Base-by-base conservation (phyloP, 2,113 vertebrate species). In the Aphelocoma coerulescens region DNA sequence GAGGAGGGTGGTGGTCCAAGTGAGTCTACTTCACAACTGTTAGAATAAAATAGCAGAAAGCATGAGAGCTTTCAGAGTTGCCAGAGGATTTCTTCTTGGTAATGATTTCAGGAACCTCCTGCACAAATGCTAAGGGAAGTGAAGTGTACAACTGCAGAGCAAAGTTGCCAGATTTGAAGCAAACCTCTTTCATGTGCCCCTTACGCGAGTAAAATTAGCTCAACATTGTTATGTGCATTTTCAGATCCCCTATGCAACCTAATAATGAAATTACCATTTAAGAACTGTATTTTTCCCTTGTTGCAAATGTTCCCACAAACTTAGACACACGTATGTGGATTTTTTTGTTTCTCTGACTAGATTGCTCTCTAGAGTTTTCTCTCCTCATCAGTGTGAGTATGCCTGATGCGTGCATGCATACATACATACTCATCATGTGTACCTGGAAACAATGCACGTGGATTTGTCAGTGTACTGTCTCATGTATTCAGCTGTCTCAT, bases 271-370 rank as follows among this genome's bases (percentile, higher is more conserved):
- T 81, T 66, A 48, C 27, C 26, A 35, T 87, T 76, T 49, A 91
- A 49, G 27, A 51, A 10, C 26, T 86, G 8, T 22, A 79, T 80
- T 73, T 79, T 63, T n/a, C 28, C 35, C 11, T 33, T 63, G 8
- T 51, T 92, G 57, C n/a, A 77, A 80, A 74, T 67, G 17, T 92
- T 69, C 26, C 69, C 18, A 6, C 30, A 59, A 95, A 66, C 35
- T 77, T n/a, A 93, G 54, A 82, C 39, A 59, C 2, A 1, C 6
- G 3, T 86, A 35, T 55, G 39, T 94, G 88, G 73, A 78, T 63
- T 87, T 93, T 72, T 83, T 86, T 85, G 58, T 89, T 94, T 94
- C 86, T 78, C 89, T 89, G 89, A 72, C 89, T 91, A 89, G 91
- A 94, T 87, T 91, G 66, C 79, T 92, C 44, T 89, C 65, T 95